Evolutionary conservation across 2,113 vertebrate species (phyloP).

Genomic region (Psilopogon haemacephalus): DNA sequence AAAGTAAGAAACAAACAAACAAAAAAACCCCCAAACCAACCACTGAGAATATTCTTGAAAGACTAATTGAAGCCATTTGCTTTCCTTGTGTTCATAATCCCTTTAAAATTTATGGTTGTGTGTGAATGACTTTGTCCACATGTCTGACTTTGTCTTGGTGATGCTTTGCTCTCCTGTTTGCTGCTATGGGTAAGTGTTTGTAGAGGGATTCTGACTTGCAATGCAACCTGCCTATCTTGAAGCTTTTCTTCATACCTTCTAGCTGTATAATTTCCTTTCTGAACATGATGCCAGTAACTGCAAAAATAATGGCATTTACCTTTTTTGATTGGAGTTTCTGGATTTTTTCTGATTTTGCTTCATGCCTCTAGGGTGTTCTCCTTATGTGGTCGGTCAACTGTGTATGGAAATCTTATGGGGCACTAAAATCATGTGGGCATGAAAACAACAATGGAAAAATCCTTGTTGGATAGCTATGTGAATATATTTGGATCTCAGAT

Average conservation of each 20-base stretch:
- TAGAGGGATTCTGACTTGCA: not conserved
- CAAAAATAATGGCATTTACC: not conserved
- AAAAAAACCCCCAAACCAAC: no score
- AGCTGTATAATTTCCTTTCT: not conserved
- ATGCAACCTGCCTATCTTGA: not conserved
- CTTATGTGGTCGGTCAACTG: rapidly evolving
- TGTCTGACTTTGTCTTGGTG: not conserved
- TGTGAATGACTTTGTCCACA: not conserved
- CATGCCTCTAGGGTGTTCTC: not conserved
- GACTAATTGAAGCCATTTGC: not conserved
- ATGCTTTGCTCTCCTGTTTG: not conserved
- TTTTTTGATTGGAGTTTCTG: not conserved
- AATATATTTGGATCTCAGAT: constrained; percentile 41
- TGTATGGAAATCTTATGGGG: rapidly evolving
- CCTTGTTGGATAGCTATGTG: not conserved
- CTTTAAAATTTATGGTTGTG: not conserved
- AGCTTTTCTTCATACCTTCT: not conserved
- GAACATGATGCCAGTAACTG: not conserved
- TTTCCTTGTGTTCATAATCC: not conserved
- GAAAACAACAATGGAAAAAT: constrained; percentile 3
- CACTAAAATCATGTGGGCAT: constrained; percentile 11
- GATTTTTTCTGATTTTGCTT: not conserved
- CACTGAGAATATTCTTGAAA: not conserved
- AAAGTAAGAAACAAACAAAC: not conserved
- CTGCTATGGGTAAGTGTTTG: not conserved